phyloP scores from a whole-genome alignment of 2,888 invertebrate species.

The Euzetes globulus region DNA sequence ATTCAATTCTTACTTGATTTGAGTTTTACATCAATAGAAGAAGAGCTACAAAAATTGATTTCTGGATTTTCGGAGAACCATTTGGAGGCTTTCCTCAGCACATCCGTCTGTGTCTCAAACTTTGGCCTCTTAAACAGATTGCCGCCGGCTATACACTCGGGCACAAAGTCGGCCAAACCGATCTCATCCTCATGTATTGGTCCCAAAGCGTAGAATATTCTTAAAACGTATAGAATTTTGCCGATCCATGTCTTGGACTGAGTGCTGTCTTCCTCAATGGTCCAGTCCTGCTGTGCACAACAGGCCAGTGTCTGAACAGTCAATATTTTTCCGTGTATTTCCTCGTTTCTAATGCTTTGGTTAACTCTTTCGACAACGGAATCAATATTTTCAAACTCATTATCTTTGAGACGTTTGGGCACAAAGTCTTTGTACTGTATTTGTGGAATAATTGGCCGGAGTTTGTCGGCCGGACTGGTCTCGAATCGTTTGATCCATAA shows the following conservation, averaged over 20 bases:
- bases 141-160: slow-evolving; percentile 37
- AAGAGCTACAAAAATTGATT: slow-evolving; percentile 18
- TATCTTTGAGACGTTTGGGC: neutral
- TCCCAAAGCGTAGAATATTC: slow-evolving; percentile 20
- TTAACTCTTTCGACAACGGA: slow-evolving; percentile 24
- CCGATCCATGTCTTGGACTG: neutral
- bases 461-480: neutral
- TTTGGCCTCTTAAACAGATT: slow-evolving; percentile 40
- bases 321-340: slow-evolving; percentile 15
- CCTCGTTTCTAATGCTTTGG: neutral
- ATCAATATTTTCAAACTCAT: slow-evolving; percentile 30
- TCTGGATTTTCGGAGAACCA: slow-evolving; percentile 38
- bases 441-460: neutral
- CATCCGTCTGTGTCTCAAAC: slow-evolving; percentile 40
- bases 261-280: neutral
- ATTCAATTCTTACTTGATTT: slow-evolving; percentile 29
- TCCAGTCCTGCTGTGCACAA: neutral
- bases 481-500: slow-evolving; percentile 6
- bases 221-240: slow-evolving; percentile 10
- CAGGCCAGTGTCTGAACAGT: slow-evolving; percentile 23
- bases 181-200: slow-evolving; percentile 20
- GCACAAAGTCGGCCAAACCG: slow-evolving; percentile 41
- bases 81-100: slow-evolving; percentile 39
- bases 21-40: slow-evolving; percentile 31
- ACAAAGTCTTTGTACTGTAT: slow-evolving; percentile 3